Evolutionary conservation across 2,888 invertebrate species (phyloP), one percentile per base, ranked within the genome.

Genomic region (Xanthia togata): DNA sequence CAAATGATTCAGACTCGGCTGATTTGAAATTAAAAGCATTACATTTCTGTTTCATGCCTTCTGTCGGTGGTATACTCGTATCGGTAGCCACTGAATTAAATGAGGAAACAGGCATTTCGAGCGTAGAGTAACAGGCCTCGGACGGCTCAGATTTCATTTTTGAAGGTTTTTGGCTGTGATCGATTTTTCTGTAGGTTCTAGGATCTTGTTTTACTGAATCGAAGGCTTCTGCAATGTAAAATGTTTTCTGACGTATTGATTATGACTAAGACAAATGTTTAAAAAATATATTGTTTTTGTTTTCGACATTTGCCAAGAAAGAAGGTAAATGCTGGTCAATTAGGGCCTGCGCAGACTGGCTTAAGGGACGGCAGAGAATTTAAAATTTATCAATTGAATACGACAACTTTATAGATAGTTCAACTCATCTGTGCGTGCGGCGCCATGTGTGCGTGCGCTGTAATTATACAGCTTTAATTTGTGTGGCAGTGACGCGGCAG

Each of bases 181-280:
- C n/a, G 4, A 2, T 17, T n/a, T 72, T 59, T 63, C n/a, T 74
- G 8, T 53, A 5, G 4, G 11, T 11, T 41, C 20, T 59, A 17
- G 26, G 35, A 8, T 17, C n/a, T 55, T 17, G 11, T 70, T 73
- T 78, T 1, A 83, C 64, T 63, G 63, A 55, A 31, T 83, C 75
- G 38, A 75, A 87, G 8, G 85, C 85, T 26, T 84, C 86, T 87
- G 75, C 17, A 84, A 79, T 17, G 1, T 47, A 35, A 50, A 41
- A 55, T 17, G 2, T 4, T 63, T 38, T 55, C 17, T 35, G 4
- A 17, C 8, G 1, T 47, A 38, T 41, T n/a, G 2, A 17, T 50
- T 35, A n/a, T 9, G 14, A 23, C 6, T 3, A n/a, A 23, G 11
- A 35, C 26, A 20, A 23, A n/a, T 38, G 14, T 17, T 26, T 11